Conservation (phyloP, 2,113 vertebrate species). For the Riparia riparia region DNA sequence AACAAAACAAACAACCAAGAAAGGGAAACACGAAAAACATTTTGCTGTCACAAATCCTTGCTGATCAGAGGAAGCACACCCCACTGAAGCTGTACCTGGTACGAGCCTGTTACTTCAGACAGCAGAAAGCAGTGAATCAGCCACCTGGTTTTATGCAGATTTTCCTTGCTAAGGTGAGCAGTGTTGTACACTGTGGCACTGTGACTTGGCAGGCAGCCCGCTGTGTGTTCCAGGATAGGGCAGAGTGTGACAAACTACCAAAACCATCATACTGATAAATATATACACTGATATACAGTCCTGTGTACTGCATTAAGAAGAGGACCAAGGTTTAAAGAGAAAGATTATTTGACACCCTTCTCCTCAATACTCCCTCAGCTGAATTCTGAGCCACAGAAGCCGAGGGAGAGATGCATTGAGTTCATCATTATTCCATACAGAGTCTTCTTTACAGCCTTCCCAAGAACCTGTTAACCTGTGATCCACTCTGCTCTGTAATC, state of each 20-base stretch:
- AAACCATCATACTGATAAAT: background rate
- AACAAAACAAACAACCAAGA: background rate
- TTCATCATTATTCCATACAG: background rate
- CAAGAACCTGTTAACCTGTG: background rate
- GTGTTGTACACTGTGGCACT: fast-evolving
- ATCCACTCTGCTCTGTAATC: background rate
- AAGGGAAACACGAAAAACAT: background rate
- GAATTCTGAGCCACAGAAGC: background rate
- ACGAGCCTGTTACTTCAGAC: background rate
- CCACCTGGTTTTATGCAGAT: background rate
- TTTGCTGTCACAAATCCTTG: background rate
- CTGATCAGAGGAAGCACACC: background rate
- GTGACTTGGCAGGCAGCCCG: background rate
- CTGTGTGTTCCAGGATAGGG: background rate
- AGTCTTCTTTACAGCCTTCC: background rate
- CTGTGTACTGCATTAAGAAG: background rate
- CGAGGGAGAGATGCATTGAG: background rate
- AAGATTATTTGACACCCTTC: background rate
- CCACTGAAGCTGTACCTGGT: background rate
- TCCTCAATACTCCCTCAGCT: background rate
- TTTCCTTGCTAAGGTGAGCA: background rate
- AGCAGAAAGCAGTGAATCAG: background rate
- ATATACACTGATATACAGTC: background rate
- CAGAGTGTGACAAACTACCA: background rate
- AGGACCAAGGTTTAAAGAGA: background rate